These are phyloP conservation scores for Orbicella faveolata DNA, from an alignment of 64 coral and sea anemone species.

Conservation along the genomic window DNA sequence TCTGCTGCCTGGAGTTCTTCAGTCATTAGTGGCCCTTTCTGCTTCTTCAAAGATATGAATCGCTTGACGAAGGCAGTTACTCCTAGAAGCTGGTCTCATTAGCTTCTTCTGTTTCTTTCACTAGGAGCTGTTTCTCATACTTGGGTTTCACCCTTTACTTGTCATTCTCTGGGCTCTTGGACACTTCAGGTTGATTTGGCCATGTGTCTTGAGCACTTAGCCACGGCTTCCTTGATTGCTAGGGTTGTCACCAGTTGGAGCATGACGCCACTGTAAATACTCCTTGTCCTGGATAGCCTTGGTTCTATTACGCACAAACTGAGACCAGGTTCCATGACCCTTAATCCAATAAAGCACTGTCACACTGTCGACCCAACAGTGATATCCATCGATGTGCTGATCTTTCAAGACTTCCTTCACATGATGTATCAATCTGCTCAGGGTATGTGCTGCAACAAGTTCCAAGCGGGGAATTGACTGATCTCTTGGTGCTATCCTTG, in stretches of 20 bases:
- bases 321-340: slow-evolving; percentile 62
- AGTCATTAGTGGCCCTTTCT: slow-evolving; percentile 39
- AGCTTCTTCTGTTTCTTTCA: slow-evolving; percentile 25
- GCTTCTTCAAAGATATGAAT: slow-evolving; percentile 29
- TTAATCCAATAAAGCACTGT: slow-evolving; percentile 71
- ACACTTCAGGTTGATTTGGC: background rate
- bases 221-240: slow-evolving; percentile 55
- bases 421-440: slow-evolving; percentile 55
- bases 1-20: slow-evolving; percentile 43
- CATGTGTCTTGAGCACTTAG: background rate
- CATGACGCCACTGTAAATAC: slow-evolving; percentile 45
- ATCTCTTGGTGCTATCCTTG: slow-evolving; percentile 66
- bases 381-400: slow-evolving; percentile 39
- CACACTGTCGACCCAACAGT: slow-evolving; percentile 71
- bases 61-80: slow-evolving; percentile 62
- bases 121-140: slow-evolving; percentile 3
- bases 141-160: background rate
- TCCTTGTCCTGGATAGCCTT: slow-evolving; percentile 48
- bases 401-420: slow-evolving; percentile 61
- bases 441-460: slow-evolving; percentile 71
- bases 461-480: slow-evolving; percentile 59
- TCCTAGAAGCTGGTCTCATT: slow-evolving; percentile 38
- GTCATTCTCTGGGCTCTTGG: background rate
- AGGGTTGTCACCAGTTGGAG: slow-evolving; percentile 25
- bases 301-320: slow-evolving; percentile 61